Evolutionary conservation across 2,888 invertebrate genomes (phyloP).

Genomic region (Hipparchia sbordonii): DNA sequence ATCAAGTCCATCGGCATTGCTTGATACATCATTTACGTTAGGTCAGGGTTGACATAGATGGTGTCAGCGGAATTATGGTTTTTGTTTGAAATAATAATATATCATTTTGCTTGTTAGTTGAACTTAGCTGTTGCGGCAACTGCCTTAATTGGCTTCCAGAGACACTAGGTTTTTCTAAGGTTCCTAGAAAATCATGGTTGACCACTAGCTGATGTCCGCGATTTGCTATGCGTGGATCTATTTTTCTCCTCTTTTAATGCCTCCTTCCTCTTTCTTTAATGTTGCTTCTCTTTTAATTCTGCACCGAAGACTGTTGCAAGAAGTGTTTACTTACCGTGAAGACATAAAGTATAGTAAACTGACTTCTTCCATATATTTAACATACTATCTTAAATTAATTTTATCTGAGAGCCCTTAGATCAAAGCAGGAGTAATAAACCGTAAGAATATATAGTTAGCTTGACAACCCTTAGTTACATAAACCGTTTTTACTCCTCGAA

Average conservation of each 20-base stretch:
- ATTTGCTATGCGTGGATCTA: neutral
- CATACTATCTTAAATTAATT: too few relatives aligned
- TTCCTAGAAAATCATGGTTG: neutral
- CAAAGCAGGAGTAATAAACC: too few relatives aligned
- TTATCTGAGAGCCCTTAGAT: too few relatives aligned
- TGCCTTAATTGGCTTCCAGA: neutral
- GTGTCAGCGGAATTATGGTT: neutral
- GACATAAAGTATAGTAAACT: too few relatives aligned
- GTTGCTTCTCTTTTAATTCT: too few relatives aligned
- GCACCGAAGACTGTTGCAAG: too few relatives aligned
- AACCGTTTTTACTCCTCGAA: conserved; percentile 21
- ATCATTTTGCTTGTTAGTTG: neutral
- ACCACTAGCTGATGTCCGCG: too few relatives aligned
- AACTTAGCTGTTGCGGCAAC: neutral
- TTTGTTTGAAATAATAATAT: neutral
- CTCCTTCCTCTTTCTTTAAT: too few relatives aligned
- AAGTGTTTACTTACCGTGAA: too few relatives aligned
- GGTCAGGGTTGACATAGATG: conserved; percentile 18
- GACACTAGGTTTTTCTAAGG: neutral
- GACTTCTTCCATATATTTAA: too few relatives aligned
- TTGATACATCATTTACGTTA: conserved; percentile 7
- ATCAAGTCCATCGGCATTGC: conserved; percentile 27
- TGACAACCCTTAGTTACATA: conserved; percentile 24
- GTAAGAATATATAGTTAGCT: neutral
- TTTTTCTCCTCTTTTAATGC: too few relatives aligned